Base-by-base conservation (phyloP, 2,797 vertebrate species). In the Siniperca undulata region DNA sequence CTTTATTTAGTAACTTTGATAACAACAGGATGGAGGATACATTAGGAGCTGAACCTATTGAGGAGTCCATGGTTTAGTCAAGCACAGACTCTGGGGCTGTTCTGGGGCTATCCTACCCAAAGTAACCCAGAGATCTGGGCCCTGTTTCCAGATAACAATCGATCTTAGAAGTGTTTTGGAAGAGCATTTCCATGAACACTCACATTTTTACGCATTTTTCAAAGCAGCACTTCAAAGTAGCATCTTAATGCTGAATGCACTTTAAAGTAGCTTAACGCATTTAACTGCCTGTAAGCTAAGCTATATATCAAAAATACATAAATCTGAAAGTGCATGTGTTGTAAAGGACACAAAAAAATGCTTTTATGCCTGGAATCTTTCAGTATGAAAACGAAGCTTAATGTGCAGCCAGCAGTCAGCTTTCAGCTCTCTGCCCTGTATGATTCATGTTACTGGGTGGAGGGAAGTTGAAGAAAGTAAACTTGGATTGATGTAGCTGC, bases 1-100 rank as follows among this genome's bases (percentile, higher is more conserved):
- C 76, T 88, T 85, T 81, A 85, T 86, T 79, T 77, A 75, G 79
- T 34, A 61, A 79, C 81, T 78, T 70, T 62, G 65, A 72, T 79
- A 71, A 74, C 53, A 62, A 7, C 42, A 70, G 27, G 44, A 62
- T 67, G 53, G 46, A 82, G 53, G 62, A 62, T 66, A 50, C 53
- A 53, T 64, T 46, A 65, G 40, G 67, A 66, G 30, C 48, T 79
- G 22, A 38, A 53, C 24, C 48, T 42, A 62, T 9, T 52, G 38
- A 79, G 56, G 75, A 77, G 36, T 55, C 42, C 30, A 73, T 2
- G 0, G 53, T 58, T 85, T 69, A 61, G 66, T 77, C 30, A 67
- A 72, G 52, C 36, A 65, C 44, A 34, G 14, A 59, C 46, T 84
- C 42, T 48, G 24, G 14, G 19, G 52, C 48, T 80, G 30, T 62